Percentiles rank a stretch among this genome's conserved stretches.
These are phyloP conservation scores for Australoheros scitulus DNA, from an alignment of 2,113 vertebrate species.

Conservation along the genomic window DNA sequence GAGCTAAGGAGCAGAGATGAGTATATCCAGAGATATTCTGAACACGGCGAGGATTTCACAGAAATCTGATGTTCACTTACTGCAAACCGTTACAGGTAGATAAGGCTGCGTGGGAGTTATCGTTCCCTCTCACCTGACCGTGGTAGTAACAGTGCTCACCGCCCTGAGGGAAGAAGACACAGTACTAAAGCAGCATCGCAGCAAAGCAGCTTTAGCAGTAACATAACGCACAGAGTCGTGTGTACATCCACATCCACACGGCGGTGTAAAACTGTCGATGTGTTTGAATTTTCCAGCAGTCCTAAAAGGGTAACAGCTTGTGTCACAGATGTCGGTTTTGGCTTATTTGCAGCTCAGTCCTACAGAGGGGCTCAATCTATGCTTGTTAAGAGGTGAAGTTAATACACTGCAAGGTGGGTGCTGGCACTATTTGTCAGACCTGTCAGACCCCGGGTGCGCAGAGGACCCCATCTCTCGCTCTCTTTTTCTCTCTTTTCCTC, in stretches of 20 bases:
- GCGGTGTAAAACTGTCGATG: background rate
- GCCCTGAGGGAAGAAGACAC: conserved; percentile 81
- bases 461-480: conserved; percentile 47
- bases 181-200: conserved; percentile 38
- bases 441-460: conserved; percentile 62
- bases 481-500: background rate
- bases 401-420: conserved; percentile 30
- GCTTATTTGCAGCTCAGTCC: conserved; percentile 15
- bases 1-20: conserved; percentile 26
- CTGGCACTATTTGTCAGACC: conserved; percentile 63
- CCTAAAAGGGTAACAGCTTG: conserved; percentile 41
- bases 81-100: conserved; percentile 97
- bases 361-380: conserved; percentile 11
- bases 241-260: too few species aligned
- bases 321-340: conserved; percentile 41
- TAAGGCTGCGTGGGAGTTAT: conserved; percentile 87
- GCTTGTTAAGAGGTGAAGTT: conserved; percentile 39
- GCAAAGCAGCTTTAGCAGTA: background rate
- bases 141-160: conserved; percentile 99
- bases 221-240: background rate
- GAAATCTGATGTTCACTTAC: conserved; percentile 81
- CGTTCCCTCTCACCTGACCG: conserved; percentile 88
- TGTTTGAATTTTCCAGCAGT: conserved; percentile 12
- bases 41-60: conserved; percentile 15
- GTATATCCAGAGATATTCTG: conserved; percentile 39